phyloP scores from a whole-genome alignment of 2,888 invertebrate species.

The Drosophila quinaria region DNA sequence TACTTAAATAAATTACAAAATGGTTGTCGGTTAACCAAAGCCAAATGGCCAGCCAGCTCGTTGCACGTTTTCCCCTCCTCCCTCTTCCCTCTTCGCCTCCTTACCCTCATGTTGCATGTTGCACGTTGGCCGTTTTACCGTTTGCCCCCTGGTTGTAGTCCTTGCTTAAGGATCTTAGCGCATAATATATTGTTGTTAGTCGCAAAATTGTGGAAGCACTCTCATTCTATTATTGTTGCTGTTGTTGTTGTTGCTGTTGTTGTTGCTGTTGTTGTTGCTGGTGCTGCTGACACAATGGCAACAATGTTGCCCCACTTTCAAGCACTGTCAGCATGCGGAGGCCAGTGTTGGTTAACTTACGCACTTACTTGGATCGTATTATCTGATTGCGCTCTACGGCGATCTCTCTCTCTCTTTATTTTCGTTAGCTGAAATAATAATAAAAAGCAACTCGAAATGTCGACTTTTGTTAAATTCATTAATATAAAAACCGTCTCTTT shows the following conservation, averaged over 20 bases:
- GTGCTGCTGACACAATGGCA: slow-evolving; percentile 5
- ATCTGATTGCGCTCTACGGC: neutral
- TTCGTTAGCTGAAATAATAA: neutral
- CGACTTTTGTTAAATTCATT: no score
- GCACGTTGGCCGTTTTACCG: neutral
- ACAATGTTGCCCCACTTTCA: slow-evolving; percentile 19
- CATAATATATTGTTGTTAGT: slow-evolving; percentile 70
- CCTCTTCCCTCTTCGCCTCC: no score
- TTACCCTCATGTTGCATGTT: neutral
- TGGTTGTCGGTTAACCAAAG: slow-evolving; percentile 79
- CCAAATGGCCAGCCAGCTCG: slow-evolving; percentile 67
- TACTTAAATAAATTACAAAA: slow-evolving; percentile 81
- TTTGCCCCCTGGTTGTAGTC: slow-evolving; percentile 31
- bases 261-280: neutral
- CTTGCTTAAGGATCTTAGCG: slow-evolving; percentile 65
- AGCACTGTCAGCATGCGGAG: neutral
- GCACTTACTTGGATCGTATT: neutral
- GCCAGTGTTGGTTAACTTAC: slow-evolving; percentile 16
- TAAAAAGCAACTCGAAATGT: no score
- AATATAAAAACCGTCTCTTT: no score
- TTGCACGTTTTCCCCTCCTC: neutral
- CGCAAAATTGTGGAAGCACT: neutral
- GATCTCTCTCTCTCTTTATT: neutral
- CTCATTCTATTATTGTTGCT: neutral
- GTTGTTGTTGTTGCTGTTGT: neutral